A percentile compares a stretch with the other conserved stretches of the same genome.
These are phyloP conservation scores for Orius laevigatus DNA, from an alignment of 1,140 invertebrate genomes.

Conservation along the genomic window DNA sequence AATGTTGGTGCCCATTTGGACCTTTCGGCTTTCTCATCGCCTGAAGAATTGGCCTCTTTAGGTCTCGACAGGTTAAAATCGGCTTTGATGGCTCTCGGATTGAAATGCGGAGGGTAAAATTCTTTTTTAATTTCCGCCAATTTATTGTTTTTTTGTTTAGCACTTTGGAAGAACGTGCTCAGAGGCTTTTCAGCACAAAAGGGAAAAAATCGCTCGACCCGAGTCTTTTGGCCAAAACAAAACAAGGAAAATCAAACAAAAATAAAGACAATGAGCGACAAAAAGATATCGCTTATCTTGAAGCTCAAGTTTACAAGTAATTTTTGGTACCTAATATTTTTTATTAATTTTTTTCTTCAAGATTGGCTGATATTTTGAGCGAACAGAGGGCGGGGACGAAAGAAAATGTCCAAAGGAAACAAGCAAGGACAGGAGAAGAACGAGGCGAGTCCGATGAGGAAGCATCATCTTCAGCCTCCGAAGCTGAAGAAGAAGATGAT, in stretches of 20 bases:
- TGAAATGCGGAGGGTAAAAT: constrained; percentile 89
- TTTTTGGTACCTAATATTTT: constrained; percentile 5
- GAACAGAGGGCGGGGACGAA: constrained; percentile 79
- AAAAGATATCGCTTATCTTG: constrained; percentile 66
- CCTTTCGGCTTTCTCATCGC: constrained; percentile 90
- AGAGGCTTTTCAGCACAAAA: constrained; percentile 88
- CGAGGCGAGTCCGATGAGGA: constrained; percentile 84
- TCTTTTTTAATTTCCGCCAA: constrained; percentile 4
- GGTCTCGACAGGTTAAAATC: constrained; percentile 95
- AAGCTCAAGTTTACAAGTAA: constrained; percentile 72
- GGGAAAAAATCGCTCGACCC: constrained; percentile 83
- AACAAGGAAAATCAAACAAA: constrained; percentile 47
- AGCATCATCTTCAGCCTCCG: constrained; percentile 65
- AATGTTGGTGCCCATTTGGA: constrained; percentile 92
- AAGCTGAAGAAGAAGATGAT: constrained; percentile 80
- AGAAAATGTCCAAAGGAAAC: constrained; percentile 96
- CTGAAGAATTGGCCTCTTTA: constrained; percentile 91
- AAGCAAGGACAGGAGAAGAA: constrained; percentile 90
- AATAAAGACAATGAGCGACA: constrained; percentile 53
- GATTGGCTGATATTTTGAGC: constrained; percentile 63
- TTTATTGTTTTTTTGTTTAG: constrained; percentile 27
- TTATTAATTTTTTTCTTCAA: constrained; percentile 21
- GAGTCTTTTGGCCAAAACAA: constrained; percentile 74
- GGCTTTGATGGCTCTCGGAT: constrained; percentile 86
- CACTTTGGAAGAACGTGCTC: constrained; percentile 89